Percentiles rank a stretch among this genome's conserved stretches.
phyloP scores from a whole-genome alignment of 2,113 vertebrate genomes.

The Puma concolor region DNA sequence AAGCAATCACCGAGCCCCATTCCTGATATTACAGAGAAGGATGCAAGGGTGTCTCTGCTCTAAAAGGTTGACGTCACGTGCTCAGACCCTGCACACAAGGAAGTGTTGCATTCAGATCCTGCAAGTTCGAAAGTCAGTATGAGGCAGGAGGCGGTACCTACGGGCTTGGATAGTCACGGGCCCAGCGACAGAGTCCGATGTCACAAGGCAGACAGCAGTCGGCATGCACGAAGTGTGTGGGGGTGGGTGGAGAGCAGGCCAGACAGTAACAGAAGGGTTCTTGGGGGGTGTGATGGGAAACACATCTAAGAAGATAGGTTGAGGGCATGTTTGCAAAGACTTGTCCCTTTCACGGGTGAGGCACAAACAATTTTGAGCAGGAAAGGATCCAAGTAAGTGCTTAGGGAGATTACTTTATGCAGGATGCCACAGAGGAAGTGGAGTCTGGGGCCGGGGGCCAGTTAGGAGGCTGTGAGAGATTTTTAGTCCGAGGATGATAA shows the following conservation, averaged over 20 bases:
- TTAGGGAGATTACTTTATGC: background rate
- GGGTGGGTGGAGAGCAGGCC: background rate
- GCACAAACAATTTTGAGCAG: background rate
- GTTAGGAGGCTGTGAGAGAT: background rate
- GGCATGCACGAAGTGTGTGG: background rate
- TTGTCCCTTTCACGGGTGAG: background rate
- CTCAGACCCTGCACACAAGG: background rate
- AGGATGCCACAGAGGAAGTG: background rate
- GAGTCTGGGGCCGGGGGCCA: background rate
- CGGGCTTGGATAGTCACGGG: background rate
- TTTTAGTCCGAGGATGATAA: background rate
- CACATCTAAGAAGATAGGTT: background rate
- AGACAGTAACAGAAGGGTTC: background rate
- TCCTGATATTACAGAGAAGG: background rate
- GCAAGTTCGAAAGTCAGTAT: background rate
- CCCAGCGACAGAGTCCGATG: fast-evolving
- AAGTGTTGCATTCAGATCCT: background rate
- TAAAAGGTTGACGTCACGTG: background rate
- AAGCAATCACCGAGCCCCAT: background rate
- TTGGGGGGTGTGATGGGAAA: background rate
- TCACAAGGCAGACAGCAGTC: background rate
- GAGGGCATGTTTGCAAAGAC: background rate
- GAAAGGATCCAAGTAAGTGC: background rate
- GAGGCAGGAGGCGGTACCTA: background rate
- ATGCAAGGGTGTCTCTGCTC: background rate